Conservation (phyloP, 2,888 invertebrate genomes). For the Tipula unca region DNA sequence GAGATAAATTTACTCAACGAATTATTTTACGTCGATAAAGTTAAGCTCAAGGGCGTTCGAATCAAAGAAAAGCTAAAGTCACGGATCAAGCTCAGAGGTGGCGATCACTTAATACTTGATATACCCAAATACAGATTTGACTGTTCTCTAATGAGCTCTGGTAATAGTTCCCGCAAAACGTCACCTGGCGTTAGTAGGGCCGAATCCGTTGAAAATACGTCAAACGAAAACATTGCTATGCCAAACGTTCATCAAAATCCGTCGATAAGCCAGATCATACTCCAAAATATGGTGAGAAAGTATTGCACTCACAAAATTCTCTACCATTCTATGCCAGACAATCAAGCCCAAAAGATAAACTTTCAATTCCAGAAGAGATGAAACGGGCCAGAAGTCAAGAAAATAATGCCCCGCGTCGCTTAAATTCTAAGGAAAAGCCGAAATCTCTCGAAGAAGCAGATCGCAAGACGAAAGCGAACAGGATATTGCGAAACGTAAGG, state of each 20-base stretch:
- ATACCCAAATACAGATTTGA: constrained; percentile 42
- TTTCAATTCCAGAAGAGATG: constrained; percentile 33
- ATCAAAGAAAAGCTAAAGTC: constrained; percentile 41
- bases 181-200: constrained; percentile 41
- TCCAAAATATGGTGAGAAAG: constrained; percentile 36
- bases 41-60: constrained; percentile 41
- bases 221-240: neutral
- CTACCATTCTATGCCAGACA: constrained; percentile 40
- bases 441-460: constrained; percentile 61
- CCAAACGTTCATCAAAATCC: constrained; percentile 28
- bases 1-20: constrained; percentile 49
- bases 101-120: constrained; percentile 40
- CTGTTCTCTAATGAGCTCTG: constrained; percentile 40
- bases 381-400: constrained; percentile 54
- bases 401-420: constrained; percentile 40
- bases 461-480: constrained; percentile 66
- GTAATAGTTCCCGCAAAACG: constrained; percentile 40
- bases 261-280: constrained; percentile 45
- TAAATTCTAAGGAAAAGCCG: constrained; percentile 55
- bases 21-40: constrained; percentile 42
- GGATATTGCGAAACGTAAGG: constrained; percentile 59
- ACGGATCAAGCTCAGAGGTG: constrained; percentile 39
- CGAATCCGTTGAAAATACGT: constrained; percentile 39
- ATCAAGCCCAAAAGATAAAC: constrained; percentile 30
- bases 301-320: constrained; percentile 47